phyloP scores from a whole-genome alignment of 2,113 vertebrate genomes.

The Perca fluviatilis region DNA sequence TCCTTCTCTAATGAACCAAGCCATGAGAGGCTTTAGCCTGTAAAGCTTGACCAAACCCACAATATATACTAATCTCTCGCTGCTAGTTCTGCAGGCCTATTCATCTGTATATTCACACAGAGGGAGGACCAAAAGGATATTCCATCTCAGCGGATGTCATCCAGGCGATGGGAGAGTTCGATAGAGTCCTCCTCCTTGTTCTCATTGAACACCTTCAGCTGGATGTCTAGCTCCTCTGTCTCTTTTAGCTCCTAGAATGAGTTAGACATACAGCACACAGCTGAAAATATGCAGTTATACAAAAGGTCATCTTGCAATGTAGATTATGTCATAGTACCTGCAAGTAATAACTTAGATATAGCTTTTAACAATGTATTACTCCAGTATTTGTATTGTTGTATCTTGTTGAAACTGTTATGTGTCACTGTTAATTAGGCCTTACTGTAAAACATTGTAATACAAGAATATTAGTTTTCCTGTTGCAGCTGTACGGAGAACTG shows the following conservation, averaged over 20 bases:
- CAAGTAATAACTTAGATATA: not conserved
- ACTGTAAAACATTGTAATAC: not conserved
- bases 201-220: slow-evolving; percentile 98
- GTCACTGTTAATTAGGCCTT: slow-evolving; percentile 7
- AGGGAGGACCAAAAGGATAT: slow-evolving; percentile 92
- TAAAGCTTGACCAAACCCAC: slow-evolving; percentile 61
- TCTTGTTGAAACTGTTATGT: not conserved
- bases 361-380: not conserved
- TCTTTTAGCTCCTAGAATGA: slow-evolving; percentile 92
- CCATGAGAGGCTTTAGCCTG: slow-evolving; percentile 56
- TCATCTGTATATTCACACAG: slow-evolving; percentile 63
- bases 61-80: slow-evolving; percentile 43
- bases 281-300: slow-evolving; percentile 11
- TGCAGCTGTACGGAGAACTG: slow-evolving; percentile 36
- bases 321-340: not conserved
- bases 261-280: not conserved
- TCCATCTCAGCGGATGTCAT: slow-evolving; percentile 99
- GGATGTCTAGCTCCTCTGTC: slow-evolving; percentile 98
- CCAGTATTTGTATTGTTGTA: not conserved
- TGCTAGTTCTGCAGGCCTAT: slow-evolving; percentile 15
- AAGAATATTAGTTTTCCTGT: slow-evolving; percentile 18
- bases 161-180: slow-evolving; percentile 95
- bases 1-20: slow-evolving; percentile 79
- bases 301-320: slow-evolving; percentile 15
- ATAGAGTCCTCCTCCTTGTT: slow-evolving; percentile 97